A percentile compares a stretch with the other conserved stretches of the same genome.
Conservation (phyloP, 2,797 vertebrate genomes). For the Telmatherina bonti region DNA sequence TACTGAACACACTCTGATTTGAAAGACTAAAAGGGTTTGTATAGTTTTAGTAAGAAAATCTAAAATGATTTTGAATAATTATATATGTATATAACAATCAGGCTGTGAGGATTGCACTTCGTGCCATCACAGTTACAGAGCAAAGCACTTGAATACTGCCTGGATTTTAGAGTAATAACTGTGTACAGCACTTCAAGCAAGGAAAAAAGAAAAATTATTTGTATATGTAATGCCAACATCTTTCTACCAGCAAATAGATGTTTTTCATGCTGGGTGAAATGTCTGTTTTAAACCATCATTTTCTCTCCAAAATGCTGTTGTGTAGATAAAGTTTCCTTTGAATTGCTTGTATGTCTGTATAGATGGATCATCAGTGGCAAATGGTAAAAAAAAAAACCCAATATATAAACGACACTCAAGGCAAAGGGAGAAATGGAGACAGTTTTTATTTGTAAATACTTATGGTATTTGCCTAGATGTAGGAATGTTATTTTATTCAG, state of each 20-base stretch:
- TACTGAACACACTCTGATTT: constrained; percentile 56
- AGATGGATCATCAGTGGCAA: constrained; percentile 47
- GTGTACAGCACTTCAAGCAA: constrained; percentile 62
- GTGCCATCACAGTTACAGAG: constrained; percentile 30
- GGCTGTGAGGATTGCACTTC: constrained; percentile 54
- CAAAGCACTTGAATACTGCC: constrained; percentile 61
- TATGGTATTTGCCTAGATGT: constrained; percentile 59
- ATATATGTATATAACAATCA: constrained; percentile 44
- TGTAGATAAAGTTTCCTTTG: constrained; percentile 53
- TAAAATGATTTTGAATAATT: constrained; percentile 46
- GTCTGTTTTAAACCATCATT: constrained; percentile 55
- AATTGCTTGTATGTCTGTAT: constrained; percentile 39
- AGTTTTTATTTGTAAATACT: constrained; percentile 75
- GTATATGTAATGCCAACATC: constrained; percentile 30
- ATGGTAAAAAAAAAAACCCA: constrained; percentile 6
- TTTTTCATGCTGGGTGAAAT: constrained; percentile 56
- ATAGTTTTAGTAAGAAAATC: constrained; percentile 64
- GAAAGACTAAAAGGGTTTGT: constrained; percentile 47
- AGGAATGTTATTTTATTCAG: constrained; percentile 62
- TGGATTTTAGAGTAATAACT: constrained; percentile 40
- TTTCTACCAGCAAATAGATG: constrained; percentile 54
- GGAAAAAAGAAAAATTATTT: constrained; percentile 26
- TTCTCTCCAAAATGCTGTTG: constrained; percentile 45
- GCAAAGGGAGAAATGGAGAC: constrained; percentile 46
- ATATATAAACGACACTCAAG: constrained; percentile 56